Conservation (phyloP, 1,140 invertebrate species). For the Carcinoscorpius rotundicauda region DNA sequence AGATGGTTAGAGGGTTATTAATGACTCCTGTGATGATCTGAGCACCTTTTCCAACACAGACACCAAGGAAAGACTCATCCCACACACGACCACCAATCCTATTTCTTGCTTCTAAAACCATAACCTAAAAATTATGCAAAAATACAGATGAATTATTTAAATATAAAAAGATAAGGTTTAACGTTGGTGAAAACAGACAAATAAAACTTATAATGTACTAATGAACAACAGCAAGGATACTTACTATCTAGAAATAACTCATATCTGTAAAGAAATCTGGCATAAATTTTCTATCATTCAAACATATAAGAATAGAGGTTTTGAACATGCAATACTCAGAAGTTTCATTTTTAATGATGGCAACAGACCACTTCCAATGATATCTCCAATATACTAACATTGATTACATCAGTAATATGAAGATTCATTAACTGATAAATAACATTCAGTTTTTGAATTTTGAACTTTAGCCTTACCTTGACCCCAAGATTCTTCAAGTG, state of each 20-base stretch:
- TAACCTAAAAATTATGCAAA: conserved; percentile 19
- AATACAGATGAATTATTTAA: no score
- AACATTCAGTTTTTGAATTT: no score
- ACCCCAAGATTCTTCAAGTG: conserved; percentile 34
- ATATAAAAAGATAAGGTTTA: no score
- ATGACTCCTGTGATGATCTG: conserved; percentile 35
- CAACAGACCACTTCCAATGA: no score
- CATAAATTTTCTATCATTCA: no score
- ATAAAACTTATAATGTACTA: conserved; percentile 12
- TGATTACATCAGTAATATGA: no score
- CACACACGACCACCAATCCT: conserved; percentile 36
- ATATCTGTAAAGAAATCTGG: no score
- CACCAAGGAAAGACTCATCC: conserved; percentile 29
- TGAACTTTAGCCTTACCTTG: conserved; percentile 27
- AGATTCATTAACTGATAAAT: no score
- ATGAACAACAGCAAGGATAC: not conserved
- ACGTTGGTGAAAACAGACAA: conserved; percentile 1
- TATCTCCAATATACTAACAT: no score
- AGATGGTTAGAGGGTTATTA: conserved; percentile 39
- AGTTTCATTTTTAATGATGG: no score
- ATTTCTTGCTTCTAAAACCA: conserved; percentile 35
- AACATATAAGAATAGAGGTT: no score
- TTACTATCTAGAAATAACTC: not conserved
- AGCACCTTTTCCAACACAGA: conserved; percentile 33
- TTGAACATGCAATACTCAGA: no score